Percentiles rank a stretch among this genome's conserved stretches.
These are phyloP conservation scores for Brachypodius melanocephalos DNA, from an alignment of 2,113 vertebrate genomes.

Conservation along the genomic window DNA sequence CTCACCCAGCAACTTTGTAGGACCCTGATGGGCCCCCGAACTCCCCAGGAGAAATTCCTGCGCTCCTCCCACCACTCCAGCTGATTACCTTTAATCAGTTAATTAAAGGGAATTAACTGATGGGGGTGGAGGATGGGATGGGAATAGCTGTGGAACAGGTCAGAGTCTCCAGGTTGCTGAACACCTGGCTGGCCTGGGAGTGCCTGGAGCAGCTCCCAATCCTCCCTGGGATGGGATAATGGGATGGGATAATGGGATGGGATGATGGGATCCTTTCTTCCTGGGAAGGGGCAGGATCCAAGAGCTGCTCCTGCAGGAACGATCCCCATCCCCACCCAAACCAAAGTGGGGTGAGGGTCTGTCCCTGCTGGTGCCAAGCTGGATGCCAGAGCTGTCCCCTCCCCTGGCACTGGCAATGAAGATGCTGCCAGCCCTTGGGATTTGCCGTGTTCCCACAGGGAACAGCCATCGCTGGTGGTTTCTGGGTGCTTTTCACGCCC, in stretches of 20 bases:
- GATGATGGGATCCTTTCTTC: too few relatives aligned
- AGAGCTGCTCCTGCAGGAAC: too few relatives aligned
- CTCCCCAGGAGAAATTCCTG: neutral
- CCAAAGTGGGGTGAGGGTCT: rapidly evolving
- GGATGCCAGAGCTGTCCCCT: neutral
- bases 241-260: too few relatives aligned
- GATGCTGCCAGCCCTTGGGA: neutral
- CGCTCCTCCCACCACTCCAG: neutral
- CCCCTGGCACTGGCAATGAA: neutral
- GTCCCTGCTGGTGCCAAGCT: neutral
- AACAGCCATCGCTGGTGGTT: neutral
- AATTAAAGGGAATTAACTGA: neutral
- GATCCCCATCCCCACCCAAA: neutral
- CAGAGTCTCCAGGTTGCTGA: neutral
- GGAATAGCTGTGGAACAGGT: neutral
- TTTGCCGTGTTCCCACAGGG: neutral
- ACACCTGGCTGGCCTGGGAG: neutral
- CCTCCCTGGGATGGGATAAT: neutral
- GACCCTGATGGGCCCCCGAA: neutral
- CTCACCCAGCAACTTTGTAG: neutral
- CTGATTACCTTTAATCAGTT: neutral
- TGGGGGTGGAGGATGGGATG: neutral
- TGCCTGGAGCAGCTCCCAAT: neutral
- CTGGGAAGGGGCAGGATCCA: too few relatives aligned
- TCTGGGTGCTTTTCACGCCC: neutral